Percentiles rank a stretch among this genome's conserved stretches.
These are phyloP conservation scores for Drosophila algonquin DNA, from an alignment of 2,888 invertebrate genomes.

Conservation along the genomic window DNA sequence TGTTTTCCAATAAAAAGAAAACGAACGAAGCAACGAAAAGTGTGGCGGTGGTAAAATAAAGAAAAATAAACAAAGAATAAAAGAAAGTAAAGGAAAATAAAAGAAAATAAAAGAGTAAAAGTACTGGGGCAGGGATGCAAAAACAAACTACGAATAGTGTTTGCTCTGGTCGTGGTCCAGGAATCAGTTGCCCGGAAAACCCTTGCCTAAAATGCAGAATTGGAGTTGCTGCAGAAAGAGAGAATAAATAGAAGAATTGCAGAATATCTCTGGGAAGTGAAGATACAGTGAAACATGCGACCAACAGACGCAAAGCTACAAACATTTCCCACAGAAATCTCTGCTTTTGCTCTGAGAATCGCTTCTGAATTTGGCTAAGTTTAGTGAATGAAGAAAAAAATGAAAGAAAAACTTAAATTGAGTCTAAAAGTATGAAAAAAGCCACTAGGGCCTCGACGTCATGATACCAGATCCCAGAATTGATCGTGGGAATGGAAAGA, in stretches of 20 bases:
- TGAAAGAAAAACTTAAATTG: no score
- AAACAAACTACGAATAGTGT: constrained; percentile 20
- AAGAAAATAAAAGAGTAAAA: constrained; percentile 22
- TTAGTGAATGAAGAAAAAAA: no score
- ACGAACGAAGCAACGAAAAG: not conserved
- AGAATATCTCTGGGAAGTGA: not conserved
- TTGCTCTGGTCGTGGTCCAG: constrained; percentile 27
- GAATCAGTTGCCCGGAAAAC: constrained; percentile 4
- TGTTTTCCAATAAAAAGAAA: constrained; percentile 34
- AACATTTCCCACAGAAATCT: no score
- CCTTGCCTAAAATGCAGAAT: not conserved
- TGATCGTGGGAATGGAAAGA: no score
- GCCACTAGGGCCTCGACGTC: no score
- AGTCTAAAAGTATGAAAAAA: no score
- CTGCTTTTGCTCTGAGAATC: no score
- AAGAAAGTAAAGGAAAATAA: constrained; percentile 2
- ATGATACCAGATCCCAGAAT: no score
- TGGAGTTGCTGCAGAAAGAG: not conserved
- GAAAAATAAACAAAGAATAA: constrained; percentile 23
- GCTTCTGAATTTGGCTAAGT: no score
- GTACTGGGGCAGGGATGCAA: not conserved
- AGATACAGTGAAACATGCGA: no score
- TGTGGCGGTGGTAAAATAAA: not conserved
- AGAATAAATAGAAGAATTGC: not conserved
- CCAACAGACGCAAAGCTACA: no score